phyloP scores from a whole-genome alignment of 64 coral and sea anemone species.

The Porites australiensis region DNA sequence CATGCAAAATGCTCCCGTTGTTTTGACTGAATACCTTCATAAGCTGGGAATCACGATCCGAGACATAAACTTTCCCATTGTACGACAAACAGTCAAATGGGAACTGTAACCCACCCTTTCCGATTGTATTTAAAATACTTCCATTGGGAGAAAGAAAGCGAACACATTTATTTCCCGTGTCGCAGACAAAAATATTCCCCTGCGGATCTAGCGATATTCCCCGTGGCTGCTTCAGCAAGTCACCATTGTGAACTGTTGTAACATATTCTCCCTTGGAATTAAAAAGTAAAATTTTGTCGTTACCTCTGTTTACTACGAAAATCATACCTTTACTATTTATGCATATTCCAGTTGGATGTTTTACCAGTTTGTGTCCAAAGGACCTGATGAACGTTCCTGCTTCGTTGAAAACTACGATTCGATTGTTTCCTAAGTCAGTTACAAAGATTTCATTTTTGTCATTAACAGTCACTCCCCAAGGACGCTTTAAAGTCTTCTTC shows the following conservation, averaged over 20 bases:
- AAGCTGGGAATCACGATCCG: background rate
- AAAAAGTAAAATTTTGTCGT: conserved; percentile 14
- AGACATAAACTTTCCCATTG: conserved; percentile 11
- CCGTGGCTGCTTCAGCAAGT: background rate
- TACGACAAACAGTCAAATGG: conserved; percentile 11
- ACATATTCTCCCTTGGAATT: background rate
- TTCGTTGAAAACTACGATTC: conserved; percentile 14
- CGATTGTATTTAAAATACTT: background rate
- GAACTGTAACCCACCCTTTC: background rate
- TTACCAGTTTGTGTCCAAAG: background rate
- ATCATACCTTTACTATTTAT: background rate
- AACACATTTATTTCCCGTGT: conserved; percentile 10
- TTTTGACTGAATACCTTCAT: background rate
- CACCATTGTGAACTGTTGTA: background rate
- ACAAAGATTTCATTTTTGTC: background rate
- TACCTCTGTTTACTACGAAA: conserved; percentile 15
- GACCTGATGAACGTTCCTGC: background rate
- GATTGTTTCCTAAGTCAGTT: background rate
- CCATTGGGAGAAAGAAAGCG: background rate
- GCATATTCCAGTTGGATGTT: background rate
- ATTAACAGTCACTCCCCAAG: conserved; percentile 10
- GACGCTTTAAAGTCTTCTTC: background rate
- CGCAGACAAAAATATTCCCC: conserved; percentile 29
- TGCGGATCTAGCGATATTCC: conserved; percentile 20
- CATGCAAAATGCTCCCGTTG: conserved; percentile 5